These are phyloP conservation scores for Chesias legatella DNA, from an alignment of 2,888 invertebrate genomes.

Conservation along the genomic window DNA sequence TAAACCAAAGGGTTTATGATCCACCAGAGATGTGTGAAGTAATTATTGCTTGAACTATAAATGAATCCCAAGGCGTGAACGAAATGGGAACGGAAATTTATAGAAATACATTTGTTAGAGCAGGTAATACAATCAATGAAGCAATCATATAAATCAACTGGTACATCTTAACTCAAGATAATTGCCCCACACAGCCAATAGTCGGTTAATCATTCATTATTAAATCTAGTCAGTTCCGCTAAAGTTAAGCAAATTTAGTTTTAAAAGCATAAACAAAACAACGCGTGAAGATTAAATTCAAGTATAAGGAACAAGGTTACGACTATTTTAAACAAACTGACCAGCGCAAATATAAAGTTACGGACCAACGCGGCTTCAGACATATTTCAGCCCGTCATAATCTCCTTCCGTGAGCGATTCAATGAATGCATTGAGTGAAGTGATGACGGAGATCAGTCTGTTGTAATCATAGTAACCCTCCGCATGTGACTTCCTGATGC, in stretches of 20 bases:
- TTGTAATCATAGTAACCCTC: slow-evolving; percentile 51
- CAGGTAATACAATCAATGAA: too few species aligned
- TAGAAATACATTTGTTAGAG: slow-evolving; percentile 24
- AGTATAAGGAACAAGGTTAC: slow-evolving; percentile 12
- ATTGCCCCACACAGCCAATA: too few species aligned
- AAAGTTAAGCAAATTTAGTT: too few species aligned
- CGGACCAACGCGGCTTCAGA: slow-evolving; percentile 39
- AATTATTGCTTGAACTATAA: slow-evolving; percentile 49
- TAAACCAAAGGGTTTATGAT: slow-evolving; percentile 53
- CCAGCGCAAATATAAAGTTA: slow-evolving; percentile 35
- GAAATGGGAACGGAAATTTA: not conserved
- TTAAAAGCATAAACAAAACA: too few species aligned
- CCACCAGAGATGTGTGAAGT: slow-evolving; percentile 41
- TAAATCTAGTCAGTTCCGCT: too few species aligned
- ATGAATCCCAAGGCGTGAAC: slow-evolving; percentile 40
- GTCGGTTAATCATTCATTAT: too few species aligned
- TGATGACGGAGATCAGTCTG: slow-evolving; percentile 48
- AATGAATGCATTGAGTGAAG: slow-evolving; percentile 33
- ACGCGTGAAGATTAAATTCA: too few species aligned
- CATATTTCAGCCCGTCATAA: slow-evolving; percentile 15
- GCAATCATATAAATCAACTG: too few species aligned
- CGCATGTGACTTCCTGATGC: slow-evolving; percentile 72
- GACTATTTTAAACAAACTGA: slow-evolving; percentile 42
- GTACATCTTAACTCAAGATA: too few species aligned
- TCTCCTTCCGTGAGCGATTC: slow-evolving; percentile 10